phyloP scores from a whole-genome alignment of 2,113 vertebrate species.

The Mesembrinibis cayennensis region DNA sequence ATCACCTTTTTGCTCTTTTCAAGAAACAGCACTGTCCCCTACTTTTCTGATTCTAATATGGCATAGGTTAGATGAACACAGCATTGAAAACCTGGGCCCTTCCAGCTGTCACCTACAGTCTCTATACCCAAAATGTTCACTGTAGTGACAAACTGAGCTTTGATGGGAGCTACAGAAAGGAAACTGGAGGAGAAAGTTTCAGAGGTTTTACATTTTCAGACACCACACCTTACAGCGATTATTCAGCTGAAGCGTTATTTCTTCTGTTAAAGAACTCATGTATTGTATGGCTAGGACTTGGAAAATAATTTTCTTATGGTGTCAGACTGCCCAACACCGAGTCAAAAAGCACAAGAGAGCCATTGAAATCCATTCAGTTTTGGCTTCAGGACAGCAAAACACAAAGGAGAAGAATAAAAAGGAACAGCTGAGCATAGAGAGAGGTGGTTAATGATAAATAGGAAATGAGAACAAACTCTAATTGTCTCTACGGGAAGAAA shows the following conservation, averaged over 20 bases:
- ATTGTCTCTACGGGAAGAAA: slow-evolving; percentile 25
- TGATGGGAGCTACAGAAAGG: neutral
- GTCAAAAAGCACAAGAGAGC: neutral
- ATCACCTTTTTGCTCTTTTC: neutral
- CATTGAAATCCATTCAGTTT: slow-evolving; percentile 19
- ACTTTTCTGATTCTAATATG: neutral
- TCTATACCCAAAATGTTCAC: neutral
- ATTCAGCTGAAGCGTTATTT: neutral
- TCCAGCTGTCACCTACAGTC: neutral
- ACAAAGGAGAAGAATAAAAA: slow-evolving; percentile 13
- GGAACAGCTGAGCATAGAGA: slow-evolving; percentile 19
- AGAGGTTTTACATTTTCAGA: neutral
- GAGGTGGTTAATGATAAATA: slow-evolving; percentile 1
- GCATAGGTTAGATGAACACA: neutral
- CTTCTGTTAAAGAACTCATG: neutral
- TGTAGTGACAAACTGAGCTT: neutral
- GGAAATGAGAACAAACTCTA: slow-evolving; percentile 25
- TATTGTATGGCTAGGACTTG: neutral
- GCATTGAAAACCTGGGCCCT: neutral
- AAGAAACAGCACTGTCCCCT: neutral
- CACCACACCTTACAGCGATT: neutral
- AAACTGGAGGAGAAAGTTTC: neutral
- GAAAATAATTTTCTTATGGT: neutral
- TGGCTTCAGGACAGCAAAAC: slow-evolving; percentile 10
- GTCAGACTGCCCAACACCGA: neutral